Conservation (phyloP, 2,797 vertebrate genomes). For the Syndactyla subalaris region DNA sequence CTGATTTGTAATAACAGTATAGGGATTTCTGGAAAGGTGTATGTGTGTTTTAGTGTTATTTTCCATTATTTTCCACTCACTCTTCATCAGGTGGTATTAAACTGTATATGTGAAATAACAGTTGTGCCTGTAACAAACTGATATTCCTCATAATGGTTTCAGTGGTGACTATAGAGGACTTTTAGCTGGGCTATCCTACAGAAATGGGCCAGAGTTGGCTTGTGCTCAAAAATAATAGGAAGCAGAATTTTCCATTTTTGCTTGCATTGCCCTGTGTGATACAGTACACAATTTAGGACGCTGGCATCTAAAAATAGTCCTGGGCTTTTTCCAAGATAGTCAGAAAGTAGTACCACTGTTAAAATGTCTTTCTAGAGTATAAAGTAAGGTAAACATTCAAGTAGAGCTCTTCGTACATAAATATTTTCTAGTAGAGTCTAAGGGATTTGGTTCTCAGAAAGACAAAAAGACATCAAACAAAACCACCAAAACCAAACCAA, state of each 20-base stretch:
- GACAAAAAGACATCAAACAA: neutral
- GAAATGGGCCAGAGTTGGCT: neutral
- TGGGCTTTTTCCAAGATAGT: constrained; percentile 21
- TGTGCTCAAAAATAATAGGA: constrained; percentile 34
- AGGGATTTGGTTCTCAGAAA: neutral
- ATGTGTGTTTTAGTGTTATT: neutral
- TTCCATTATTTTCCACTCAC: neutral
- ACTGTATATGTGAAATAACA: neutral
- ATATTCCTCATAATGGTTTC: neutral
- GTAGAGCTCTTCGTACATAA: neutral
- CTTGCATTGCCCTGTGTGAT: constrained; percentile 14
- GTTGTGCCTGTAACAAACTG: neutral
- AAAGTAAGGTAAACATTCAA: constrained; percentile 25
- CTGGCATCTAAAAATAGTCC: constrained; percentile 49
- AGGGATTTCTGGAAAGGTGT: neutral
- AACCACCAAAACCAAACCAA: fast-evolving
- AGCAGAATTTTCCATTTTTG: constrained; percentile 24
- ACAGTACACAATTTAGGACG: constrained; percentile 39
- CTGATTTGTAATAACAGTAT: neutral
- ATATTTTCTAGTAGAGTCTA: neutral
- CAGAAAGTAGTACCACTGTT: constrained; percentile 10
- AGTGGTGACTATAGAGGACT: neutral
- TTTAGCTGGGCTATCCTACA: neutral
- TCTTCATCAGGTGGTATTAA: neutral
- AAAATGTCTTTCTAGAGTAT: constrained; percentile 48